Evolutionary conservation across 2,888 invertebrate genomes (phyloP).

Genomic region (Noctua fimbriata): DNA sequence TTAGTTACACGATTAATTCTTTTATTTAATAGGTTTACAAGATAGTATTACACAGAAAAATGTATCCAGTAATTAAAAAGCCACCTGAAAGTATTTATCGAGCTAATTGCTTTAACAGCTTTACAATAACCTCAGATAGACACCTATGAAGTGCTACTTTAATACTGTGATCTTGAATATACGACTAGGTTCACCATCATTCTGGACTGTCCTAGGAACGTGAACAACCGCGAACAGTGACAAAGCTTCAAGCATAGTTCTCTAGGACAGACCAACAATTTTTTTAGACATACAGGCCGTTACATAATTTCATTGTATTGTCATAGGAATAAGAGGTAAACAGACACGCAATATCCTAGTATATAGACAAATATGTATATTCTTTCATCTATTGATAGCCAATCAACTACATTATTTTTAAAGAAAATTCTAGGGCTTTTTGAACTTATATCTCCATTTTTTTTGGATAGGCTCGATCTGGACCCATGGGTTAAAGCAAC

Average conservation of each 20-base stretch:
- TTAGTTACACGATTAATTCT: neutral
- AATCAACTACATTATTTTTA: slow-evolving; percentile 49
- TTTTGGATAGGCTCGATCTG: slow-evolving; percentile 73
- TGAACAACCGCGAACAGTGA: slow-evolving; percentile 36
- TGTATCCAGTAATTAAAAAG: slow-evolving; percentile 52
- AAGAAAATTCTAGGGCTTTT: slow-evolving; percentile 62
- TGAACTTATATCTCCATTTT: slow-evolving; percentile 67
- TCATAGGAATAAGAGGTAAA: slow-evolving; percentile 82
- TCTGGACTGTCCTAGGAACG: slow-evolving; percentile 65
- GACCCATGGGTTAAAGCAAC: slow-evolving; percentile 76
- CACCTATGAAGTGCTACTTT: slow-evolving; percentile 73
- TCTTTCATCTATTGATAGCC: slow-evolving; percentile 52
- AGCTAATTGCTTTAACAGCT: slow-evolving; percentile 73
- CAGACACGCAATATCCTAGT: slow-evolving; percentile 63
- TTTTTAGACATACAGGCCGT: slow-evolving; percentile 66
- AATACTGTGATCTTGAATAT: slow-evolving; percentile 72
- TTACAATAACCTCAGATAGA: slow-evolving; percentile 77
- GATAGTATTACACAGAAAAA: neutral
- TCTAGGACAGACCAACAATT: slow-evolving; percentile 56
- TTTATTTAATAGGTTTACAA: neutral
- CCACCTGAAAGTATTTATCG: slow-evolving; percentile 59
- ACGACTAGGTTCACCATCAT: slow-evolving; percentile 62
- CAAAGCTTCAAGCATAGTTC: slow-evolving; percentile 55
- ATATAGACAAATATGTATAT: slow-evolving; percentile 61
- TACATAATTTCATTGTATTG: slow-evolving; percentile 76